Evolutionary conservation across 2,113 vertebrate genomes (phyloP).

Genomic region (Picathartes gymnocephalus): DNA sequence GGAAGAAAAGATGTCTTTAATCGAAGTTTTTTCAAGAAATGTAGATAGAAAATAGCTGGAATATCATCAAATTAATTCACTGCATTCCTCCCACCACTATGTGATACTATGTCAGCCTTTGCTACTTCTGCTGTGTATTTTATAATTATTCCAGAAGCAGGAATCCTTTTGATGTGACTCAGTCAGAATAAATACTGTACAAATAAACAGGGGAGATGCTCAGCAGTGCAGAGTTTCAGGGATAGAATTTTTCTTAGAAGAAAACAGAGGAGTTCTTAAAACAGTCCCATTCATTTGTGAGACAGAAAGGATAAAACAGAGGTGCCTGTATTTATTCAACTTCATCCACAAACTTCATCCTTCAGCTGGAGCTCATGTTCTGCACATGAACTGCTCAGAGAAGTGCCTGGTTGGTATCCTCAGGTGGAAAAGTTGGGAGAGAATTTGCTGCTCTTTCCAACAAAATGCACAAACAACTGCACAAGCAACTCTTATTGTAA

Average conservation of each 20-base stretch:
- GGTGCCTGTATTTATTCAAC: neutral
- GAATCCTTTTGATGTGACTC: neutral
- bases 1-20: neutral
- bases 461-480: neutral
- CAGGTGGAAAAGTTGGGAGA: neutral
- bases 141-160: neutral
- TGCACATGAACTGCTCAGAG: neutral
- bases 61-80: neutral
- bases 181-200: neutral
- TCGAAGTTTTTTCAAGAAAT: neutral
- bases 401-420: neutral
- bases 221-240: neutral
- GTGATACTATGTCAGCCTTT: neutral
- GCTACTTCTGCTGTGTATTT: neutral
- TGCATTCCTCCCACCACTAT: neutral
- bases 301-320: neutral
- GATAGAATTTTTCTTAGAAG: neutral
- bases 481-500: fast-evolving
- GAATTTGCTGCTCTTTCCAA: neutral
- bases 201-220: neutral
- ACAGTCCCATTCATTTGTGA: neutral
- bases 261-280: neutral
- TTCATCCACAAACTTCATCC: neutral
- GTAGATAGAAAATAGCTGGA: neutral
- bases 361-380: neutral